A percentile compares a stretch with the other conserved stretches of the same genome.
These are phyloP conservation scores for Pseudolaguvia tuberculata DNA, from an alignment of 2,113 vertebrate species.

Conservation along the genomic window DNA sequence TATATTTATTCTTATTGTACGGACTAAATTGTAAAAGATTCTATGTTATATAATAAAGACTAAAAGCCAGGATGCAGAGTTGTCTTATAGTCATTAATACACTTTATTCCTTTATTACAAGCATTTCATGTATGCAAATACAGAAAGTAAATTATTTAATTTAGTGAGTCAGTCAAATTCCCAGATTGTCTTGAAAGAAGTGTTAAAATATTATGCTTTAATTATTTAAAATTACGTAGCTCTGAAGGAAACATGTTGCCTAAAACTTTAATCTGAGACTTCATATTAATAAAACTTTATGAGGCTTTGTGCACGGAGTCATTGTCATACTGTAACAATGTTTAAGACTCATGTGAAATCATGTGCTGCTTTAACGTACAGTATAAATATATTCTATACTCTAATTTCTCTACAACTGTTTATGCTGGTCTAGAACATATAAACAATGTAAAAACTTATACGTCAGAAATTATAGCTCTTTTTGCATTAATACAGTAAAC, in stretches of 20 bases:
- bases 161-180: not conserved
- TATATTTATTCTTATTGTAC: constrained; percentile 40
- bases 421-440: not conserved
- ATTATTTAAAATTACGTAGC: not conserved
- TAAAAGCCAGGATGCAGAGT: not conserved
- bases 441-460: not conserved
- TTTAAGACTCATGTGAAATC: too few relatives aligned
- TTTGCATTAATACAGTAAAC: too few relatives aligned
- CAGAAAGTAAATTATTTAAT: not conserved
- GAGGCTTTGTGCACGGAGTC: too few relatives aligned
- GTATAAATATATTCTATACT: too few relatives aligned
- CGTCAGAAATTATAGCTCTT: too few relatives aligned
- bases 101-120: not conserved
- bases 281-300: too few relatives aligned
- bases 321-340: too few relatives aligned
- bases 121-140: not conserved
- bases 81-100: not conserved
- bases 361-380: too few relatives aligned
- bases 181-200: not conserved
- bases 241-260: not conserved
- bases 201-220: not conserved
- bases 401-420: too few relatives aligned
- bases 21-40: constrained; percentile 27
- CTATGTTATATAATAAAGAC: not conserved
- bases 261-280: too few relatives aligned